Evolutionary conservation across 2,113 vertebrate species (phyloP).

Genomic region (Macquaria ambigua): DNA sequence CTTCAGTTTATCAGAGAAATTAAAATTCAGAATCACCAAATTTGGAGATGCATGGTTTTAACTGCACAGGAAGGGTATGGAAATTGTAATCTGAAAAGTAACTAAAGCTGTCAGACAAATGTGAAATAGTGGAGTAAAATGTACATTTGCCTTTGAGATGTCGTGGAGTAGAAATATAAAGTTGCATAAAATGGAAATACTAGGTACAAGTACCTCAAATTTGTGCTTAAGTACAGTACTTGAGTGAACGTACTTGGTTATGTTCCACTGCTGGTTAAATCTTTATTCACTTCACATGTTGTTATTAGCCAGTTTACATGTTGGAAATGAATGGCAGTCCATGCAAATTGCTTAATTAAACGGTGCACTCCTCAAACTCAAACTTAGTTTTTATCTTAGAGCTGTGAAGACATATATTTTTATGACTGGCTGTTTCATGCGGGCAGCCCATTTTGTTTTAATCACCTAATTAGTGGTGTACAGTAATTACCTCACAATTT

Average conservation of each 20-base stretch:
- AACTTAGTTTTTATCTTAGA: not conserved
- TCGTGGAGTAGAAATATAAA: not conserved
- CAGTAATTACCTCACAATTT: slow-evolving; percentile 18
- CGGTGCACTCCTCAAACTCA: not conserved
- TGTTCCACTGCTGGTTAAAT: not conserved
- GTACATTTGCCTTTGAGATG: not conserved
- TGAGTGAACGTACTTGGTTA: not conserved
- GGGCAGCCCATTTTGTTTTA: slow-evolving; percentile 33
- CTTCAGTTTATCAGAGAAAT: too few relatives aligned
- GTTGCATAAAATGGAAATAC: not conserved
- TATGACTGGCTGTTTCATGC: slow-evolving; percentile 9
- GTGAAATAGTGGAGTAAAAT: too few relatives aligned
- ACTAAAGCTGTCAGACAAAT: too few relatives aligned
- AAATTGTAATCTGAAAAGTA: too few relatives aligned
- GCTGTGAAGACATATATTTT: not conserved
- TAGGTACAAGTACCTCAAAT: not conserved
- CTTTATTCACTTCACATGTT: not conserved
- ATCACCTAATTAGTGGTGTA: slow-evolving; percentile 37
- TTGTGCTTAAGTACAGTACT: not conserved
- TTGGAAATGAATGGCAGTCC: not conserved
- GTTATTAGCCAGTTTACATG: not conserved
- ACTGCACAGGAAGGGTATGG: too few relatives aligned
- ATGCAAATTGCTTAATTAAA: slow-evolving; percentile 20
- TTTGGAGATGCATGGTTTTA: too few relatives aligned
- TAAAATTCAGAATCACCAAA: too few relatives aligned